A percentile compares a stretch with the other conserved stretches of the same genome.
These are phyloP conservation scores for Macrophya alboannulata DNA, from an alignment of 2,888 invertebrate species.

Conservation along the genomic window DNA sequence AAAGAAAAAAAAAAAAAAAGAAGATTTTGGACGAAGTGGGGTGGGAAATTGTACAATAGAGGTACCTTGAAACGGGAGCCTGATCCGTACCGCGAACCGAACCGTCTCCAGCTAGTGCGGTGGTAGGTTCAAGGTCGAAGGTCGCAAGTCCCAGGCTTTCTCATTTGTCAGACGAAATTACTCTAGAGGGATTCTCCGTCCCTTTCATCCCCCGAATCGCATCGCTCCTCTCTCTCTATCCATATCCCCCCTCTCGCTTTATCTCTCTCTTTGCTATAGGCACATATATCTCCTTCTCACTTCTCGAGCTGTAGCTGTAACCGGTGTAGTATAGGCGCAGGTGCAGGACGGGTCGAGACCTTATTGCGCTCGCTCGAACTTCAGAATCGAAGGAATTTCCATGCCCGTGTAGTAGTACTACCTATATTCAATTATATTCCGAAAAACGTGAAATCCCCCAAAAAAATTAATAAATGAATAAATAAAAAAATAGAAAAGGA, in stretches of 20 bases:
- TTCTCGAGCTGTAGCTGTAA: background rate
- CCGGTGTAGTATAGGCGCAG: constrained; percentile 32
- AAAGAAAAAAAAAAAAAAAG: background rate
- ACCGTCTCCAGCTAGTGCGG: background rate
- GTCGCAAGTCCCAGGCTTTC: constrained; percentile 54
- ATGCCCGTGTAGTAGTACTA: background rate
- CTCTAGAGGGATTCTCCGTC: constrained; percentile 55
- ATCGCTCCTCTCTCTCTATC: constrained; percentile 21
- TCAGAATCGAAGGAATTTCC: constrained; percentile 10
- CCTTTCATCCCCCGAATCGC: constrained; percentile 48
- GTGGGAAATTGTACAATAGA: background rate
- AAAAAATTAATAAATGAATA: no score
- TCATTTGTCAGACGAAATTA: constrained; percentile 59
- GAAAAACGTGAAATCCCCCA: constrained; percentile 7
- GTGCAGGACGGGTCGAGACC: constrained; percentile 23
- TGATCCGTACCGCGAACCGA: background rate
- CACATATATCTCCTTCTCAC: background rate
- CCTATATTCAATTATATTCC: background rate
- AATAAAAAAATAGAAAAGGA: background rate
- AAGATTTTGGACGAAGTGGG: background rate
- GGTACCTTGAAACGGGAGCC: constrained; percentile 2
- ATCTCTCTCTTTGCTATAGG: background rate
- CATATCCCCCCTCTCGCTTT: background rate
- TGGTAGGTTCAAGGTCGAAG: constrained; percentile 46
- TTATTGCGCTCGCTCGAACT: background rate